These are phyloP conservation scores for Heterodera carotae DNA, from an alignment of 1,140 invertebrate species.

Conservation along the genomic window DNA sequence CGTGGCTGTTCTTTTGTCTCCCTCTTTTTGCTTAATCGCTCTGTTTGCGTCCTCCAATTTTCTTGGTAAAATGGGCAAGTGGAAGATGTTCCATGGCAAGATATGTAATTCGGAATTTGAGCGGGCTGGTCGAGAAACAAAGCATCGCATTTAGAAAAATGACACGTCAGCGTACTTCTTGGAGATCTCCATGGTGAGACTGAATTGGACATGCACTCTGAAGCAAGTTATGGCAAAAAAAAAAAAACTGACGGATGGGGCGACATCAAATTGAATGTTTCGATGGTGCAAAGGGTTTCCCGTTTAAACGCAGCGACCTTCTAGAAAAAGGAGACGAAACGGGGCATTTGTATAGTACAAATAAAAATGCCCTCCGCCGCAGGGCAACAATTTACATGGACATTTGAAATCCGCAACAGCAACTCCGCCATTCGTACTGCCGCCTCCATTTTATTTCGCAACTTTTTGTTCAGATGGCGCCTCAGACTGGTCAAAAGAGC, in stretches of 20 bases:
- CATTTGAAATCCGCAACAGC: conserved; percentile 52
- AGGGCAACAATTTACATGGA: conserved; percentile 50
- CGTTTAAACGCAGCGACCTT: conserved; percentile 64
- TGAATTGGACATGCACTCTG: conserved; percentile 11
- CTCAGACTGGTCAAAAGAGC: conserved; percentile 44
- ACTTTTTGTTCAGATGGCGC: conserved; percentile 45
- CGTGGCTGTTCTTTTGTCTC: neutral
- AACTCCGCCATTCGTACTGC: conserved; percentile 53
- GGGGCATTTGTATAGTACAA: neutral
- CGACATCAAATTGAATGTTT: conserved; percentile 64
- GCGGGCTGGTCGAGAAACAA: neutral
- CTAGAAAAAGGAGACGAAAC: conserved; percentile 43
- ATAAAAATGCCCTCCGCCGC: too few relatives aligned
- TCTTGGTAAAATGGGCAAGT: too few relatives aligned
- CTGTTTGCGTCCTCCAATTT: too few relatives aligned
- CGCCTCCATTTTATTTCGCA: conserved; percentile 32
- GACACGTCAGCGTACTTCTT: conserved; percentile 63
- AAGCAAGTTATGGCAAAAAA: neutral
- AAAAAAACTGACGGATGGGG: conserved; percentile 55
- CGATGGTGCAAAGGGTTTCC: conserved; percentile 63
- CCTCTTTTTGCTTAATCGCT: too few relatives aligned
- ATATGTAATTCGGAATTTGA: neutral
- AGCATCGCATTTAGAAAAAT: conserved; percentile 48
- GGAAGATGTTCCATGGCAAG: neutral
- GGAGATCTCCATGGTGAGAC: conserved; percentile 61